A percentile compares a stretch with the other conserved stretches of the same genome.
These are phyloP conservation scores for Odontocerum albicorne DNA, from an alignment of 2,888 invertebrate species.

Conservation along the genomic window DNA sequence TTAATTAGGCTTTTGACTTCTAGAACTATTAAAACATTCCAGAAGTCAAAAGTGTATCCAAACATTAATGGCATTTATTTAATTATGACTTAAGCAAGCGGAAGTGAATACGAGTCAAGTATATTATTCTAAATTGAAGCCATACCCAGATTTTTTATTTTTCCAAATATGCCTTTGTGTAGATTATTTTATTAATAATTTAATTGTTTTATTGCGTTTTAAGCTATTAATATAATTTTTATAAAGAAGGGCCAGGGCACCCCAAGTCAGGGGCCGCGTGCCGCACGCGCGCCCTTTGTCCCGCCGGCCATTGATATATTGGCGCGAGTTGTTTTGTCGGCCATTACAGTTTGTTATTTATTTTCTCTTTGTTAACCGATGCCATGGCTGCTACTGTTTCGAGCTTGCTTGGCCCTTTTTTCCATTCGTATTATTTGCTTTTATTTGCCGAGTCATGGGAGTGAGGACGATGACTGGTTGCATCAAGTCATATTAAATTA, in stretches of 20 bases:
- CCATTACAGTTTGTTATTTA: conserved; percentile 35
- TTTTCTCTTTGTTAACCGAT: conserved; percentile 33
- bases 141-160: too few species aligned
- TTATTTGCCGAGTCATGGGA: conserved; percentile 33
- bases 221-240: background rate
- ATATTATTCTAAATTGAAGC: too few species aligned
- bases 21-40: too few species aligned
- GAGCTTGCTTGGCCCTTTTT: conserved; percentile 6
- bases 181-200: too few species aligned
- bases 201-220: conserved; percentile 12
- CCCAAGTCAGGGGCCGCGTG: conserved; percentile 20
- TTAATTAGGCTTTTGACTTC: too few species aligned
- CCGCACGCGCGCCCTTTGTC: conserved; percentile 22
- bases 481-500: conserved; percentile 1
- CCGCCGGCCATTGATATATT: conserved; percentile 31
- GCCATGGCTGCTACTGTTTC: conserved; percentile 29
- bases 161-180: too few species aligned
- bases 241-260: background rate
- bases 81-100: too few species aligned
- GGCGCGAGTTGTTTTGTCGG: conserved; percentile 35
- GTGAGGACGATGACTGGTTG: conserved; percentile 3
- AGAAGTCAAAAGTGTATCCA: too few species aligned
- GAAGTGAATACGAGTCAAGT: too few species aligned
- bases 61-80: too few species aligned
- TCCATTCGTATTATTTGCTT: conserved; percentile 19